Conservation (phyloP, 2,888 invertebrate species). For the Thelaira solivaga region DNA sequence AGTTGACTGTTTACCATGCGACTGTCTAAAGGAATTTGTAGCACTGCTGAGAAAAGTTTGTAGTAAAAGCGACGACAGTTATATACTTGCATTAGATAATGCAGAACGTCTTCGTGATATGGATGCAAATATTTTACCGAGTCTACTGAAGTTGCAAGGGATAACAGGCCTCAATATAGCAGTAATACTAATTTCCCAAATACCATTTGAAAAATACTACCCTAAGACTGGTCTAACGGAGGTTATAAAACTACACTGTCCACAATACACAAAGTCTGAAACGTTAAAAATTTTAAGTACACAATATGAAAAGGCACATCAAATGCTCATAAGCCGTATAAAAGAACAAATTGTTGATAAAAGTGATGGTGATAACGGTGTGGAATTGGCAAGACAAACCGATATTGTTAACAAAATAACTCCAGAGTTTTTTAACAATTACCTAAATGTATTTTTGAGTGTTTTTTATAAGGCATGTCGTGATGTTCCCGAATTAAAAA, state of each 20-base stretch:
- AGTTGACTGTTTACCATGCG: slow-evolving; percentile 79
- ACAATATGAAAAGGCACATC: slow-evolving; percentile 70
- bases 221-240: slow-evolving; percentile 83
- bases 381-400: slow-evolving; percentile 56
- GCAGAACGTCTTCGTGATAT: slow-evolving; percentile 87
- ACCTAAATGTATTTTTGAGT: slow-evolving; percentile 88
- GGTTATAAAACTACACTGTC: slow-evolving; percentile 85
- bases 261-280: slow-evolving; percentile 88
- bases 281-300: slow-evolving; percentile 78
- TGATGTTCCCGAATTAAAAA: slow-evolving; percentile 88
- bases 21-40: slow-evolving; percentile 83
- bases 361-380: slow-evolving; percentile 55
- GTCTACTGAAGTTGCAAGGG: slow-evolving; percentile 85
- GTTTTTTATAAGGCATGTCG: slow-evolving; percentile 91
- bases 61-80: slow-evolving; percentile 65
- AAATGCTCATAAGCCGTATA: slow-evolving; percentile 45
- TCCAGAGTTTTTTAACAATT: slow-evolving; percentile 83
- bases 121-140: slow-evolving; percentile 85
- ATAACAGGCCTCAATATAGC: slow-evolving; percentile 84
- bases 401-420: slow-evolving; percentile 72
- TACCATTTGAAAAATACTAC: slow-evolving; percentile 89
- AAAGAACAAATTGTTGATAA: neutral
- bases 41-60: slow-evolving; percentile 75
- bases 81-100: slow-evolving; percentile 86
- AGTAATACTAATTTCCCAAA: slow-evolving; percentile 86